Base-by-base conservation (phyloP, 2,888 invertebrate genomes). In the Tetrapedia diversipes region DNA sequence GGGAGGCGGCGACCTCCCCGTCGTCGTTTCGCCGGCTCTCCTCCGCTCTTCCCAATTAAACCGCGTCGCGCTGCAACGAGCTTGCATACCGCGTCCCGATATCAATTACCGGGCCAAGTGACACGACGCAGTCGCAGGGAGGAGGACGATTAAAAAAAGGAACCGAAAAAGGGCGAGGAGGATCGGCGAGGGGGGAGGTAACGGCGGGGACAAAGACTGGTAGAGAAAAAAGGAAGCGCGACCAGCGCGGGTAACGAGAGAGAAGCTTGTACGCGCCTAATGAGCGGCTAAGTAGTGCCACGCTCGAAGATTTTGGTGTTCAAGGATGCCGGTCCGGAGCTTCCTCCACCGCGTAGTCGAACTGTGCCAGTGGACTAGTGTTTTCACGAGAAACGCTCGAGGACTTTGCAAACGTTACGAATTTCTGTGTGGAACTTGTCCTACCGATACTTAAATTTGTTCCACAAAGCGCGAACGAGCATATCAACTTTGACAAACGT, bases 41-140 rank as follows among this genome's bases (percentile, higher is more conserved):
- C 57, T 43, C 56, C 73, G 49, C 67, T 77, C 84, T 80, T 81
- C 78, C 82, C 84, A 84, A 84, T 84, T 84, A 84, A 84, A 84
- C 74, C 78, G 71, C 60, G 71, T 67, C 77, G 53, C 72, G 74
- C 80, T 78, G 78, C 76, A 77, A 56, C 80, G 65, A 74, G 77
- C 77, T 72, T 71, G 85, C 84, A 80, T 71, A 79, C 80, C 64
- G 82, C 80, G 77, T 75, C 80, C 82, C 82, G 78, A 84, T 84
- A 84, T 84, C 84, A 84, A 84, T 84, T 84, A 84, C 82, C 80
- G 65, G 72, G 64, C 63, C 78, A 74, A 84, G 79, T 84, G 84
- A 84, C 84, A 77, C 76, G 77, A 67, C 65, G 64, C 75, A 60
- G 72, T 51, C 51, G 66, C 60, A 47, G 41, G 27, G 43, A 49